A percentile compares a stretch with the other conserved stretches of the same genome.
Conservation (phyloP, 2,113 vertebrate genomes). For the Rostratula benghalensis region DNA sequence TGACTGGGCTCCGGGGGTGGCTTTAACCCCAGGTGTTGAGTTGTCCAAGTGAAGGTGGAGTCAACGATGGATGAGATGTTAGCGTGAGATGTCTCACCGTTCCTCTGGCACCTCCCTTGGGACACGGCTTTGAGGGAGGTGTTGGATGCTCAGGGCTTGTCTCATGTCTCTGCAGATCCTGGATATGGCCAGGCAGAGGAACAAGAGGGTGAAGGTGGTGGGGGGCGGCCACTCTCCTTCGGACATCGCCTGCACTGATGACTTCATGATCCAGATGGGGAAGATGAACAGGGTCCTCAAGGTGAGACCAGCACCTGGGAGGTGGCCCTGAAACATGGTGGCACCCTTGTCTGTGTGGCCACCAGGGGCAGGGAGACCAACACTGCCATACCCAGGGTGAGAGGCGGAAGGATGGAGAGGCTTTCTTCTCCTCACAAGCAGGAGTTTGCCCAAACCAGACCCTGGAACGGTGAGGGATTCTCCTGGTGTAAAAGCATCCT, state of each 20-base stretch:
- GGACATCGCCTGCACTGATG: conserved; percentile 75
- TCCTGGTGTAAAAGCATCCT: too few species aligned
- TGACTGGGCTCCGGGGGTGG: neutral
- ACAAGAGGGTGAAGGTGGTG: conserved; percentile 76
- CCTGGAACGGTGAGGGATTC: neutral
- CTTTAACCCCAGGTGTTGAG: neutral
- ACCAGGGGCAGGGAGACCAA: neutral
- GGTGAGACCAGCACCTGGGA: conserved; percentile 9
- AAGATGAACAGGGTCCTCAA: conserved; percentile 76
- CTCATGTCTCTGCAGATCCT: conserved; percentile 67
- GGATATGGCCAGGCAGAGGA: conserved; percentile 69
- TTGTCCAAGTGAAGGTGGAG: neutral
- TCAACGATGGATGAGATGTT: neutral
- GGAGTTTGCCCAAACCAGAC: neutral
- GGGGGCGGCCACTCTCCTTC: conserved; percentile 77
- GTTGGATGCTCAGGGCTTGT: rapidly evolving
- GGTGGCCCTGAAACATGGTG: neutral
- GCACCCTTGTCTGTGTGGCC: neutral
- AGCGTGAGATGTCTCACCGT: neutral
- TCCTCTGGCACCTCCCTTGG: too few species aligned
- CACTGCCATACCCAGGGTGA: neutral
- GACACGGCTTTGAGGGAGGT: neutral
- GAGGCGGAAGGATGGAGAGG: neutral
- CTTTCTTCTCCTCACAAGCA: neutral
- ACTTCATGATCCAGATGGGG: conserved; percentile 79